These are phyloP conservation scores for Cynopterus sphinx DNA, from an alignment of 2,797 vertebrate species.

Conservation along the genomic window DNA sequence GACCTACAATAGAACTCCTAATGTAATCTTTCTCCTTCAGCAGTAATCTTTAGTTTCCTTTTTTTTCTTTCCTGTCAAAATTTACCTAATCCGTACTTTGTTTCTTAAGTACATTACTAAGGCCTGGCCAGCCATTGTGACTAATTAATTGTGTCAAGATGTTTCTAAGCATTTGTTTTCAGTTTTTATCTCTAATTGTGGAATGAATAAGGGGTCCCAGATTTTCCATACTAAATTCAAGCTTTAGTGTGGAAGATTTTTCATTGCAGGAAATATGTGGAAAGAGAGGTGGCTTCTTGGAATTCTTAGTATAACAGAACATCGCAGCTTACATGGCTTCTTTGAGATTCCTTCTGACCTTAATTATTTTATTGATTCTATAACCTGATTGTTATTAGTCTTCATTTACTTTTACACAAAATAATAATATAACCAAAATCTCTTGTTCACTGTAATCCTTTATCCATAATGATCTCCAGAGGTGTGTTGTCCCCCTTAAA, in stretches of 20 bases:
- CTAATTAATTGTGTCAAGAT: background rate
- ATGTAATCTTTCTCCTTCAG: background rate
- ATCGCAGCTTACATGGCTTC: background rate
- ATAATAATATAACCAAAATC: background rate
- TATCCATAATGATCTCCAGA: background rate
- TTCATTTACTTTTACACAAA: background rate
- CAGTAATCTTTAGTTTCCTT: background rate
- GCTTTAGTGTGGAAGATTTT: background rate
- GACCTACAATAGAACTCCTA: background rate
- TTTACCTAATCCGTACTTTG: background rate
- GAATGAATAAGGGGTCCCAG: background rate
- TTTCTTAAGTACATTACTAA: background rate
- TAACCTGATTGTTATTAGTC: background rate
- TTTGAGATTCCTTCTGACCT: background rate
- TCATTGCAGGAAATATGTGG: background rate
- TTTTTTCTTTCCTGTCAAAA: background rate
- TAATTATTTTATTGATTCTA: conserved; percentile 6
- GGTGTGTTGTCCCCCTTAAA: background rate
- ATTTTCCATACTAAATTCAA: no score
- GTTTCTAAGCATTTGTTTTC: background rate
- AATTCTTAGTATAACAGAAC: background rate
- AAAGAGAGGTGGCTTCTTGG: background rate
- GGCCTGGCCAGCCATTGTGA: background rate
- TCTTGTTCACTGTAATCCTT: background rate
- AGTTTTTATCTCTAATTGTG: background rate